Evolutionary conservation across 1,140 invertebrate species (phyloP), one percentile per base, ranked within the genome.

Genomic region (Brachionus calyciflorus): DNA sequence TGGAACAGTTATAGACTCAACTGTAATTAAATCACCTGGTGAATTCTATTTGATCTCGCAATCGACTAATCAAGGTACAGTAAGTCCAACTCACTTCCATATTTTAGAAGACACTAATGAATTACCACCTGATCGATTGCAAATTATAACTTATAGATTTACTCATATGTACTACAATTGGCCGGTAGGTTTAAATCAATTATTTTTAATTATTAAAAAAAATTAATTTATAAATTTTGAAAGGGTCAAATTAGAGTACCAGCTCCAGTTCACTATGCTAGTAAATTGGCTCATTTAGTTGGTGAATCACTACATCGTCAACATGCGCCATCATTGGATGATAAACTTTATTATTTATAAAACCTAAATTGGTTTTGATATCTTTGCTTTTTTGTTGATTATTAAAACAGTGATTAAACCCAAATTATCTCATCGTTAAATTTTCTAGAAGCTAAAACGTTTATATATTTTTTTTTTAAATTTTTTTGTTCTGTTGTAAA

Each of bases 81-180:
- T 94, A 0, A 86, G 89, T 1, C 92, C 92, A 0, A 92, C 92
- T 0, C 88, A 88, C 88, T 26, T 94, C 92, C 81, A 91, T 91
- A 79, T 88, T 93, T 0, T 86, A 93, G 82, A 88, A 46, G 91
- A 92, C 79, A 87, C 81, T 4, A 84, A 88, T 7, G 87, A 86
- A 0, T 81, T 91, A 3, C 79, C 81, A 26, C 86, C 90, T 0
- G 90, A 92, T 76, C 86, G 88, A 70, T 81, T 94, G 70, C 94
- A 98, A 84, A 85, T 89, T 14, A 80, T 94, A 1, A 88, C 91
- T 0, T 93, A 91, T 79, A 93, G 92, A 82, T 82, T 93, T 79
- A 90, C 89, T 68, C 92, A 95, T 79, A 84, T 93, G 83, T 94
- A 94, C 78, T 94, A 88, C 80, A 94, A 94, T 82, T 93, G 94